Evolutionary conservation across 2,888 invertebrate species (phyloP).

Genomic region (Troglohyphantes excavatus): DNA sequence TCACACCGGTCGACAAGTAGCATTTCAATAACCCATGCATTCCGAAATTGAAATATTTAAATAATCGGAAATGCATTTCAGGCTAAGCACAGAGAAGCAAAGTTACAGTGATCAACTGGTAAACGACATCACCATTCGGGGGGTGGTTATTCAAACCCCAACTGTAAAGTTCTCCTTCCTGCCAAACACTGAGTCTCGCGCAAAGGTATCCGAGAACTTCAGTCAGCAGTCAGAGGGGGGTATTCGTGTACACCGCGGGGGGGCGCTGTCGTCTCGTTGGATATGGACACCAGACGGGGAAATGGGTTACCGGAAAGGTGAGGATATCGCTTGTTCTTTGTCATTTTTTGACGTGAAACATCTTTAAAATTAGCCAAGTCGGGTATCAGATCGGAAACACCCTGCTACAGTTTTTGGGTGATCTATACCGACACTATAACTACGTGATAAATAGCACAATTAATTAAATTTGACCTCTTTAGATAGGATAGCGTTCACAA

Average conservation of each 20-base stretch:
- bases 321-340: constrained; percentile 48
- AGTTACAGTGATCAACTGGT: constrained; percentile 44
- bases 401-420: too few relatives aligned
- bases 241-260: constrained; percentile 14
- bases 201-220: constrained; percentile 34
- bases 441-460: too few relatives aligned
- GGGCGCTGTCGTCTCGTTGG: constrained; percentile 24
- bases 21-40: neutral
- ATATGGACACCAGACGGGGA: neutral
- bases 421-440: too few relatives aligned
- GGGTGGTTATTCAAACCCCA: neutral
- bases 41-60: neutral
- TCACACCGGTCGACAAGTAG: neutral
- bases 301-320: constrained; percentile 39
- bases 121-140: constrained; percentile 4
- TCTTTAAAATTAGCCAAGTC: too few relatives aligned
- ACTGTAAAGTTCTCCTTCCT: neutral
- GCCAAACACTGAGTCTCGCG: constrained; percentile 28
- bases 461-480: too few relatives aligned
- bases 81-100: neutral
- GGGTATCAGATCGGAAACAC: too few relatives aligned
- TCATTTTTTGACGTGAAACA: too few relatives aligned
- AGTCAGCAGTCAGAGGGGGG: constrained; percentile 14
- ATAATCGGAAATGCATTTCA: neutral
- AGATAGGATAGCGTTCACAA: too few relatives aligned